A percentile compares a stretch with the other conserved stretches of the same genome.
phyloP scores from a whole-genome alignment of 2,888 invertebrate genomes.

The Petrolisthes cinctipes region DNA sequence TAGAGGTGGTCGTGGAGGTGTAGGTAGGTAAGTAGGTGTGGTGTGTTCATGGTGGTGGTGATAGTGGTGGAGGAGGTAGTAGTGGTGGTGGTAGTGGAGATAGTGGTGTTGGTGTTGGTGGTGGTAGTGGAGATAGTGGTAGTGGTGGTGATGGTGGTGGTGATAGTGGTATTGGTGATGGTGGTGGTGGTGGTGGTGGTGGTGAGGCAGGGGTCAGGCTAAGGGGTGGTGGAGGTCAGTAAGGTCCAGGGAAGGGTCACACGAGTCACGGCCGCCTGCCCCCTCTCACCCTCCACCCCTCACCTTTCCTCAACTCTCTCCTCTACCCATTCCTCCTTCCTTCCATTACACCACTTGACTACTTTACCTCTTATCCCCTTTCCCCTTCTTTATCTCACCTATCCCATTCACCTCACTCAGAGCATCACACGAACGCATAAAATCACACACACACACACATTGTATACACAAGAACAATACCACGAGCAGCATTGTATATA shows the following conservation, averaged over 20 bases:
- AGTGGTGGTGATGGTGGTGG: too few species aligned
- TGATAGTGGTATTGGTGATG: neutral
- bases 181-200: neutral
- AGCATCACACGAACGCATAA: neutral
- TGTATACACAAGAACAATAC: neutral
- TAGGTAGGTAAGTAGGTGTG: too few species aligned
- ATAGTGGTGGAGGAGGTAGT: neutral
- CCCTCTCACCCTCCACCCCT: neutral
- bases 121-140: neutral
- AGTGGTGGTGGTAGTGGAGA: neutral
- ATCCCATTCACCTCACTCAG: neutral
- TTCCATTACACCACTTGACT: neutral
- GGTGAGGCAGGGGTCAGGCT: slow-evolving; percentile 3
- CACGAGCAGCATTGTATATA: too few species aligned
- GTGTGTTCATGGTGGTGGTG: too few species aligned
- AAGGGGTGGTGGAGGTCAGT: slow-evolving; percentile 19
- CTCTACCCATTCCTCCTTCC: neutral
- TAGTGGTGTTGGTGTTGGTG: neutral
- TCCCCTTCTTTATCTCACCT: neutral
- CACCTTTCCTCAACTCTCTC: too few species aligned
- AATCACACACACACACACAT: slow-evolving; percentile 1
- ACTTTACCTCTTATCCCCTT: neutral
- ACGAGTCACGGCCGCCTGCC: slow-evolving; percentile 23
- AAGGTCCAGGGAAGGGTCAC: slow-evolving; percentile 19
- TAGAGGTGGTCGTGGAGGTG: too few species aligned